Base-by-base conservation (phyloP, 2,113 vertebrate genomes). In the Phrynosoma blainvillii region DNA sequence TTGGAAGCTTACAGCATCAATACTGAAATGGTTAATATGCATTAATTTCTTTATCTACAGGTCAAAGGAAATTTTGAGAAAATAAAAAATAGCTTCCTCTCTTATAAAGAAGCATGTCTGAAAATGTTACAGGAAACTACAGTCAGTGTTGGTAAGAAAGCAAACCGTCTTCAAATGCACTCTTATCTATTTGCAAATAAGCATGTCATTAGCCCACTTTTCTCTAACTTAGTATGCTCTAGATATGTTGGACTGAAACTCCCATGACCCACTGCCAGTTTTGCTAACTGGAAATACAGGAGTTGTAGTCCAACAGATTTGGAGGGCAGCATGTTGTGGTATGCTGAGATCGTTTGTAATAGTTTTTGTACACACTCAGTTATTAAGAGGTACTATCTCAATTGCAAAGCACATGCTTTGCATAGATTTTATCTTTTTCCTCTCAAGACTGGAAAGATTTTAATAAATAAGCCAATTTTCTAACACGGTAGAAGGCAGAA, bases 71-170 rank as follows among this genome's bases (percentile, higher is more conserved):
- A 98, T 71, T 96, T 99, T 71, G 95, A 98, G 87, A 97, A 96
- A 93, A 95, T 97, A 80, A 97, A 98, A 9, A 80, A 92, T 40
- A 96, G 97, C 85, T 98, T 98, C 95, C 94, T 95, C 14, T 95
- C 97, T 79, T 99, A 99, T 90, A 97, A 94, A 91, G 95, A 98
- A 85, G 96, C 96, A 83, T 99, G 99, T 91, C 96, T 97, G 88
- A 96, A 85, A 92, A 97, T 93, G 62, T 94, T 99, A 85, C 90
- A 89, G 87, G 93, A 89, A 27, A 36, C 92, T 12, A 74, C 88
- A 30, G 66, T 93, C 82, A 90, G 88, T 71, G 94, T 94, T 88
- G 98, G 98, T 98, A 94, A 97, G 96, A 77, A 91, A 82, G 20
- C 14, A 80, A 76, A 36, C 47, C 12, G 23, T 40, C 21, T 71